A percentile compares a stretch with the other conserved stretches of the same genome.
phyloP scores from a whole-genome alignment of 2,113 vertebrate species.

The Neolamprologus tretocephalus region DNA sequence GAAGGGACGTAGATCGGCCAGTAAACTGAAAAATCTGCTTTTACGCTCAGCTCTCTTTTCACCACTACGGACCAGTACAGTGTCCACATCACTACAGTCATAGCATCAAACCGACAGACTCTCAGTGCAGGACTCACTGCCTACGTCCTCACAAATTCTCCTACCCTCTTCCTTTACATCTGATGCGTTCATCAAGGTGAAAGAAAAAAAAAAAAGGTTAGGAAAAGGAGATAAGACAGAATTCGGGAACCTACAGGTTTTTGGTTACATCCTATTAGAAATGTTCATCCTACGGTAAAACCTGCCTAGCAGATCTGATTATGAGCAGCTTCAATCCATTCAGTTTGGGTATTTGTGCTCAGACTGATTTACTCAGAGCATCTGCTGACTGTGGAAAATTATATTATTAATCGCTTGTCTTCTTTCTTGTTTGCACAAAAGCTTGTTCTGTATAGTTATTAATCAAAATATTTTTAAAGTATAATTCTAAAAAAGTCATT shows the following conservation, averaged over 20 bases:
- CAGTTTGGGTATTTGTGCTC: neutral
- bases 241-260: fast-evolving
- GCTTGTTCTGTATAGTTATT: neutral
- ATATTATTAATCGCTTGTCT: neutral
- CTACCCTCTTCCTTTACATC: neutral
- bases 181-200: neutral
- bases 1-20: fast-evolving
- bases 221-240: fast-evolving
- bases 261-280: neutral
- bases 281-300: neutral
- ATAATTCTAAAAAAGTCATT: fast-evolving
- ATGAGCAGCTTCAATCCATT: neutral
- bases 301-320: neutral
- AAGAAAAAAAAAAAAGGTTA: neutral
- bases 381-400: neutral
- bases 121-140: neutral
- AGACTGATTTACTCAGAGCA: fast-evolving
- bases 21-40: neutral
- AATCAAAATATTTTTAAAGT: fast-evolving
- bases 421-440: neutral
- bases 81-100: neutral
- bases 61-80: neutral
- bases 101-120: fast-evolving
- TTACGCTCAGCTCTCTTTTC: neutral
- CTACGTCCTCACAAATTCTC: neutral